A percentile compares a stretch with the other conserved stretches of the same genome.
Evolutionary conservation across 2,888 invertebrate genomes (phyloP).

Genomic region (Hermodice carunculata): DNA sequence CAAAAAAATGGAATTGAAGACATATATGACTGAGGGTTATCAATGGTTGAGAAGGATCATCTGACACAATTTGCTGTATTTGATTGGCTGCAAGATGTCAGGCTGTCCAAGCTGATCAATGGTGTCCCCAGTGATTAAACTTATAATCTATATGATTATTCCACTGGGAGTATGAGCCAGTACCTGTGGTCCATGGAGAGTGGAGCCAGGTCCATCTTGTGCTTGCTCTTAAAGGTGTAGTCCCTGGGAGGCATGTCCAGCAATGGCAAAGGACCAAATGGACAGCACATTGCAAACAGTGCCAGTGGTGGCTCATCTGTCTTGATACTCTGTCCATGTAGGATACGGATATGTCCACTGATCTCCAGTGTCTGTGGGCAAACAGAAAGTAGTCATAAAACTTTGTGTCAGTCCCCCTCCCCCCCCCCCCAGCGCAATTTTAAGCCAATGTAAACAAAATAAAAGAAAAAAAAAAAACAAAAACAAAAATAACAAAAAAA

Average conservation of each 20-base stretch:
- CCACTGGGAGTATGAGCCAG: no score
- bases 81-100: no score
- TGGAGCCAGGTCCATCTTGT: constrained; percentile 95
- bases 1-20: no score
- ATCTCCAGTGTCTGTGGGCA: constrained; percentile 93
- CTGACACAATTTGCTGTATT: no score
- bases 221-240: constrained; percentile 99
- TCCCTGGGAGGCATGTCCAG: constrained; percentile 98
- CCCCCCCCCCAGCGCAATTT: not conserved
- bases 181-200: constrained; percentile 94
- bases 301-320: constrained; percentile 79
- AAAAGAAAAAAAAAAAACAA: not conserved
- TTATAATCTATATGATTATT: no score
- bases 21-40: no score
- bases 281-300: constrained; percentile 97
- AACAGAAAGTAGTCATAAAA: constrained; percentile 47
- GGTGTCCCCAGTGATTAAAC: no score
- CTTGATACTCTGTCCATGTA: constrained; percentile 89
- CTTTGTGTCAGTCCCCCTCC: no score
- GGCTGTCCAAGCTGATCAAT: no score
- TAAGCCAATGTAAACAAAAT: not conserved
- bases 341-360: constrained; percentile 93
- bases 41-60: no score
- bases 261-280: constrained; percentile 97
- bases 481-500: not conserved